A percentile compares a stretch with the other conserved stretches of the same genome.
phyloP scores from a whole-genome alignment of 2,888 invertebrate species.

The Koerneria pararmatus region DNA sequence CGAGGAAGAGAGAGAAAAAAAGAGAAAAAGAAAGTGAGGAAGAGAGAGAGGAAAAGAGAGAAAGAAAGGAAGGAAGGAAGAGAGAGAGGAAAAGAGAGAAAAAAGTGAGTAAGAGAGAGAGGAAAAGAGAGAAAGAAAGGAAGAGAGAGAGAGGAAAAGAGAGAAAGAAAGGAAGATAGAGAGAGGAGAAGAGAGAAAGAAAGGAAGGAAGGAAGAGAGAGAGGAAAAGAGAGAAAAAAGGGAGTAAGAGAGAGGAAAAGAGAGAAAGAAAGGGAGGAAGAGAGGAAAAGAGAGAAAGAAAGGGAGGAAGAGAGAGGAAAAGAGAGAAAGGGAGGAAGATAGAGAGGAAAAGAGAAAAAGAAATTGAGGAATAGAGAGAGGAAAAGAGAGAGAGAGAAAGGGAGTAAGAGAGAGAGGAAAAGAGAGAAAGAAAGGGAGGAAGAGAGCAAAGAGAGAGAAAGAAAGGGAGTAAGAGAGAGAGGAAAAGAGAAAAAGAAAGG shows the following conservation, averaged over 20 bases:
- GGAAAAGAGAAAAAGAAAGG: no score
- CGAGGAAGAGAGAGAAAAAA: background rate
- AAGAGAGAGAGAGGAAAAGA: constrained; percentile 3
- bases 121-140: constrained; percentile 3
- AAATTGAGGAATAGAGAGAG: background rate
- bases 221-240: background rate
- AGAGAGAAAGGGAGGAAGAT: background rate
- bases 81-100: constrained; percentile 9
- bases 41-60: background rate
- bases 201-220: background rate
- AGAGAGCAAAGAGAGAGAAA: no score
- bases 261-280: background rate
- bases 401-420: background rate
- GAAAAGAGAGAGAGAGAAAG: background rate
- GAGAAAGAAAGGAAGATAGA: background rate
- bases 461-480: no score
- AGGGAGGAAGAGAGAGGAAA: background rate
- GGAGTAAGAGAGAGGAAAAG: background rate
- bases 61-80: background rate
- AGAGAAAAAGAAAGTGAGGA: background rate
- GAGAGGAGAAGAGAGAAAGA: background rate
- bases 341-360: constrained; percentile 3
- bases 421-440: no score
- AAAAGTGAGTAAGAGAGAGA: constrained; percentile 8
- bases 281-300: background rate